Percentiles rank a stretch among this genome's conserved stretches.
These are phyloP conservation scores for Chymomyza amoena DNA, from an alignment of 2,888 invertebrate species.

Conservation along the genomic window DNA sequence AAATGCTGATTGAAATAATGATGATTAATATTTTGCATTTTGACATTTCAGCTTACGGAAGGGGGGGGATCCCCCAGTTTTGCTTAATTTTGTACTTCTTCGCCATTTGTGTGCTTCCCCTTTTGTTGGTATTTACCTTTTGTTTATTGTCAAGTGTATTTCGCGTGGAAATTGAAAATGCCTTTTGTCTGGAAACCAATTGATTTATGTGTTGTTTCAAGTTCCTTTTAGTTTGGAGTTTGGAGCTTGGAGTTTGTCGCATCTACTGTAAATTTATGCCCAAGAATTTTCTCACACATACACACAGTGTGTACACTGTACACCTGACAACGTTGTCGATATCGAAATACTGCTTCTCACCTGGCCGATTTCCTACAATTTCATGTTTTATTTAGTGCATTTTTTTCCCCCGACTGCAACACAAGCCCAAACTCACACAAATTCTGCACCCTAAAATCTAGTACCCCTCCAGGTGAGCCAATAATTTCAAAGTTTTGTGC, in stretches of 20 bases:
- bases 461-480: constrained; percentile 45
- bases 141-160: neutral
- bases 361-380: constrained; percentile 63
- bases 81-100: neutral
- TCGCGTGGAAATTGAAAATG: constrained; percentile 39
- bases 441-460: neutral
- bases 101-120: neutral
- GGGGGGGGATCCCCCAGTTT: neutral
- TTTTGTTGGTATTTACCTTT: neutral
- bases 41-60: constrained; percentile 59
- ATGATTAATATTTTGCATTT: constrained; percentile 75
- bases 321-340: constrained; percentile 2
- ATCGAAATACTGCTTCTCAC: constrained; percentile 38
- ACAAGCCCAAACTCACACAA: neutral
- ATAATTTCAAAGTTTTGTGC: constrained; percentile 64
- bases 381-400: constrained; percentile 73
- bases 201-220: constrained; percentile 52
- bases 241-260: no score
- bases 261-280: constrained; percentile 58
- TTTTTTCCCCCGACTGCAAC: constrained; percentile 43
- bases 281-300: constrained; percentile 55
- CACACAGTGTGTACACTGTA: constrained; percentile 28
- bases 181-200: constrained; percentile 66
- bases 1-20: constrained; percentile 75
- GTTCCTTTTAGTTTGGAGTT: constrained; percentile 11